These are phyloP conservation scores for Sthenelais limicola DNA, from an alignment of 2,888 invertebrate genomes.

Conservation along the genomic window DNA sequence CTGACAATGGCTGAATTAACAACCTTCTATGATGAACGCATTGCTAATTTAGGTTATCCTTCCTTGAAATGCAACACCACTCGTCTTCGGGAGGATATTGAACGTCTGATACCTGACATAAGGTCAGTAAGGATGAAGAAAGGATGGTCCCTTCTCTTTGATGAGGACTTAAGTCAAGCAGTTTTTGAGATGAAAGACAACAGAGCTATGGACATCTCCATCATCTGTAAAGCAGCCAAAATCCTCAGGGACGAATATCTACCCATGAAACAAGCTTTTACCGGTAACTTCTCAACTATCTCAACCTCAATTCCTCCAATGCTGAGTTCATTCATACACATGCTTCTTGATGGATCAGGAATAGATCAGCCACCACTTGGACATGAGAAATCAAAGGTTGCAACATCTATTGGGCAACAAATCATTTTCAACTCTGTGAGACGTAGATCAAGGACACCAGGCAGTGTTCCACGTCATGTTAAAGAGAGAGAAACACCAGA, in stretches of 20 bases:
- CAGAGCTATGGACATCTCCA: background rate
- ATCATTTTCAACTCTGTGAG: conserved; percentile 2
- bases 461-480: conserved; percentile 5
- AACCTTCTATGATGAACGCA: background rate
- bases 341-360: conserved; percentile 25
- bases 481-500: conserved; percentile 13
- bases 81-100: conserved; percentile 5
- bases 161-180: conserved; percentile 5
- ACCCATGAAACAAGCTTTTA: conserved; percentile 10
- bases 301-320: background rate
- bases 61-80: background rate
- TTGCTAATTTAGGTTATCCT: background rate
- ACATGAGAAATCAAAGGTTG: background rate
- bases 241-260: too few relatives aligned
- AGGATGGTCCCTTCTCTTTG: conserved; percentile 8
- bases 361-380: conserved; percentile 6
- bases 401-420: conserved; percentile 13
- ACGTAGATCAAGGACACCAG: background rate
- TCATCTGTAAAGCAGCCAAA: conserved; percentile 14
- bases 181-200: background rate
- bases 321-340: conserved; percentile 4
- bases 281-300: background rate
- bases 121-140: background rate
- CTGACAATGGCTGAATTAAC: conserved; percentile 4
- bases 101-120: conserved; percentile 1